phyloP scores from a whole-genome alignment of 2,888 invertebrate species.

The Stenodema calcarata region DNA sequence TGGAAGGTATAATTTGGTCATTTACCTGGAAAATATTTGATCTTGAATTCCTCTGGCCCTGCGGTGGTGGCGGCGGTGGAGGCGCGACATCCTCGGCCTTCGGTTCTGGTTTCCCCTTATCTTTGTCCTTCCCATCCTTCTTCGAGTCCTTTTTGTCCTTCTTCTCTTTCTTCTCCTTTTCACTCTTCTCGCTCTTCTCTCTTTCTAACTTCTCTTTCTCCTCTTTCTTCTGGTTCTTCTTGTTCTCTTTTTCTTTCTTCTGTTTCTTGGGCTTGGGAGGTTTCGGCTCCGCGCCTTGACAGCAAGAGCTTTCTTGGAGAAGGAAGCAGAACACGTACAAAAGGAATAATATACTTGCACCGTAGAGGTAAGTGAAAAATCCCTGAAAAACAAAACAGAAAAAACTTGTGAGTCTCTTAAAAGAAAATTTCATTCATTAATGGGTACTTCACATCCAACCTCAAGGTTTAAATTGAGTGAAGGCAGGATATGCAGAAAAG shows the following conservation, averaged over 20 bases:
- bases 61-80: conserved; percentile 54
- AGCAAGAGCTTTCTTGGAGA: conserved; percentile 88
- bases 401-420: background rate
- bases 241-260: conserved; percentile 65
- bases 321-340: conserved; percentile 94
- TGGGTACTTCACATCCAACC: too few relatives aligned
- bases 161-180: conserved; percentile 67
- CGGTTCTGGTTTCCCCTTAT: conserved; percentile 62
- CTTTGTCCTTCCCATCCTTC: conserved; percentile 30
- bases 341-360: conserved; percentile 90
- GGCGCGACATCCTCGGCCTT: conserved; percentile 51
- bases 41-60: conserved; percentile 63
- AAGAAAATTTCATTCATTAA: background rate
- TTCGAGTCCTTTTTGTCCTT: conserved; percentile 64
- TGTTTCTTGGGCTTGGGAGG: conserved; percentile 75
- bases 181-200: conserved; percentile 65
- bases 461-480: too few relatives aligned
- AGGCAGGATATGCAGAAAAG: too few relatives aligned
- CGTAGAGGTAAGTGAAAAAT: conserved; percentile 93
- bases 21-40: conserved; percentile 72
- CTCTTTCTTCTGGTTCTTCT: conserved; percentile 65
- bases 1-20: too few relatives aligned
- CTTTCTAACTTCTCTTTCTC: conserved; percentile 64
- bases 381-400: conserved; percentile 64
- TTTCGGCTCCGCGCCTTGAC: conserved; percentile 71